Percentiles rank a stretch among this genome's conserved stretches.
These are phyloP conservation scores for Acheta domesticus DNA, from an alignment of 2,888 invertebrate genomes.

Conservation along the genomic window DNA sequence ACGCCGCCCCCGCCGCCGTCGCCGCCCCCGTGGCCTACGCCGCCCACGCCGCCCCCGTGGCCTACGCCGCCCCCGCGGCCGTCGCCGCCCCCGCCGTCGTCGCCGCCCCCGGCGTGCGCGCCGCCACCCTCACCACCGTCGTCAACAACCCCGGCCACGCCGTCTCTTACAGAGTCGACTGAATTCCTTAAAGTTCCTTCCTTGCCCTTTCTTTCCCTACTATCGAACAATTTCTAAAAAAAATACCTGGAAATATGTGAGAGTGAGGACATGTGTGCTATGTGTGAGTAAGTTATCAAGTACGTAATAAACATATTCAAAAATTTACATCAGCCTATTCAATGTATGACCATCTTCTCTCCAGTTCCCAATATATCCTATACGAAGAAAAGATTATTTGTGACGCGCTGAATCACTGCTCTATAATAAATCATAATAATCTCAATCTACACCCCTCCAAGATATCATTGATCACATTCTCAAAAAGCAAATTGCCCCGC, in stretches of 20 bases:
- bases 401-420: no score
- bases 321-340: background rate
- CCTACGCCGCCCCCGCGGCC: constrained; percentile 26
- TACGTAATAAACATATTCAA: background rate
- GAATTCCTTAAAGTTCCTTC: constrained; percentile 33
- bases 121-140: constrained; percentile 46
- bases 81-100: background rate
- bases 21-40: constrained; percentile 28
- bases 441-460: no score
- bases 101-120: constrained; percentile 39
- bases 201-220: background rate
- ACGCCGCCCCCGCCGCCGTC: constrained; percentile 31
- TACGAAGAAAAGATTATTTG: no score
- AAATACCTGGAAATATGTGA: background rate
- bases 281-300: constrained; percentile 18
- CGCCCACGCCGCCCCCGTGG: constrained; percentile 34
- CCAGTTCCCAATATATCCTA: no score
- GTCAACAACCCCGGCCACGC: constrained; percentile 49
- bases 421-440: no score
- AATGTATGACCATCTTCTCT: no score
- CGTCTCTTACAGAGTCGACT: constrained; percentile 48
- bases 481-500: no score
- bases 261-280: background rate
- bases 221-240: background rate
- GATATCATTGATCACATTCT: no score